phyloP scores from a whole-genome alignment of 2,888 invertebrate genomes.

The Metellina segmentata region DNA sequence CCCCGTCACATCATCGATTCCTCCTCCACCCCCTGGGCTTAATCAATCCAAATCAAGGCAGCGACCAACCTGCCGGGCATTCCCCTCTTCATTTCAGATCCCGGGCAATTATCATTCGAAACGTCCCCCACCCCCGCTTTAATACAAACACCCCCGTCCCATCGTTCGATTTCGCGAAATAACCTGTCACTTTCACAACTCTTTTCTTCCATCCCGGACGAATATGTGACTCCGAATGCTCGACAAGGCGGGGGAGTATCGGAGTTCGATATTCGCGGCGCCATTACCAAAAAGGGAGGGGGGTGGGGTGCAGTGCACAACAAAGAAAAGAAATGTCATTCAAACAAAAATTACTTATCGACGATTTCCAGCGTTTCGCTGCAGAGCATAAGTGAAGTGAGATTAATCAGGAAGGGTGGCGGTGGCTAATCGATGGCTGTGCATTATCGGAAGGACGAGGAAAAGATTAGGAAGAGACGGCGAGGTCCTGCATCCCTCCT shows the following conservation, averaged over 20 bases:
- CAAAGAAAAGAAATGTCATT: slow-evolving; percentile 61
- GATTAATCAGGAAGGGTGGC: slow-evolving; percentile 57
- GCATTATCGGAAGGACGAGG: slow-evolving; percentile 58
- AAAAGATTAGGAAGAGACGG: slow-evolving; percentile 61
- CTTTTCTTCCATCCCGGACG: not conserved
- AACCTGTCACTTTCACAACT: slow-evolving; percentile 42
- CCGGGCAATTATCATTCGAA: slow-evolving; percentile 40
- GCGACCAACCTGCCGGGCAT: not conserved
- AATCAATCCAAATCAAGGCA: slow-evolving; percentile 23
- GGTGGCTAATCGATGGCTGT: slow-evolving; percentile 8
- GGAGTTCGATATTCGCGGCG: slow-evolving; percentile 69
- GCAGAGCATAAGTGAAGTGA: slow-evolving; percentile 51
- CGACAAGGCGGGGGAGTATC: slow-evolving; percentile 50
- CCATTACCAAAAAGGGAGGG: slow-evolving; percentile 26
- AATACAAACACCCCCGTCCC: not conserved
- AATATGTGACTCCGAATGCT: not conserved
- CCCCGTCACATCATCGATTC: slow-evolving; percentile 18
- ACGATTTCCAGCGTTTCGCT: slow-evolving; percentile 55
- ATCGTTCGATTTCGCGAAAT: slow-evolving; percentile 24
- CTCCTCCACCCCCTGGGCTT: not conserved
- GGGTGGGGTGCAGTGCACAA: no score
- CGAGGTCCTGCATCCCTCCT: not conserved
- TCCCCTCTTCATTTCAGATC: not conserved
- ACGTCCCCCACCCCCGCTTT: not conserved
- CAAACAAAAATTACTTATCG: slow-evolving; percentile 76